Base-by-base conservation (phyloP, 1,140 invertebrate genomes). In the Aplysia californica region DNA sequence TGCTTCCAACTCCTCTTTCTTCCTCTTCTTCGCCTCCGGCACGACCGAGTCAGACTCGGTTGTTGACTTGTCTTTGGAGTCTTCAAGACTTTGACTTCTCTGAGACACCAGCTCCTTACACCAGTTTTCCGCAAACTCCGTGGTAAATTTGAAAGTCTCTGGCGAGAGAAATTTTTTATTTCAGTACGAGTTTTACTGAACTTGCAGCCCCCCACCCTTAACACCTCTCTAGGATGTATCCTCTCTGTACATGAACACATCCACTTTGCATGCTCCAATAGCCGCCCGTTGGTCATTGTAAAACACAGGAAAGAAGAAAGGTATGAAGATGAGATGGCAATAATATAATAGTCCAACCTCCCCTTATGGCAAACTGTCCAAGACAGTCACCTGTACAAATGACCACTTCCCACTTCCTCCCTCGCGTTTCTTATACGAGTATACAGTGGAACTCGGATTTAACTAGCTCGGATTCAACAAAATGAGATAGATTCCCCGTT, bases 81-180 rank as follows among this genome's bases (percentile, higher is more conserved):
- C 39, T n/a, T 35, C 21, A n/a, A n/a, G 39, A n/a, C 61, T 6
- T 65, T 20, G 23, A 65, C 23, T n/a, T 36, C 33, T 2, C 3
- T 65, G 31, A 3, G 61, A 21, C n/a, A 29, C 66, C 44, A 71
- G 68, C n/a, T 71, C 41, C 3, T 71, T 36, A 23, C 38, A 50
- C 68, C 68, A 71, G 1, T 1, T 20, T 56, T 71, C 20, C 0
- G 58, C 68, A 35, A 71, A 33, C n/a, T 71, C 50, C 18, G 68
- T 71, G 29, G 68, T 33, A 38, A 71, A 71, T 6, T 31, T 71
- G 68, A 56, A 26, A 35, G 55, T 71, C 18, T 31, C 68, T 71
- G 68, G 23, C n/a, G n/a, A 69, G 55, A 15, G 31, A 39, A 29
- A 65, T 31, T 65, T 29, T 29, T n/a, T n/a, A n/a, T n/a, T n/a